A percentile compares a stretch with the other conserved stretches of the same genome.
Evolutionary conservation across 35 echinoderm and acorn worm genomes (phyloP).

Genomic region (Acanthaster planci): DNA sequence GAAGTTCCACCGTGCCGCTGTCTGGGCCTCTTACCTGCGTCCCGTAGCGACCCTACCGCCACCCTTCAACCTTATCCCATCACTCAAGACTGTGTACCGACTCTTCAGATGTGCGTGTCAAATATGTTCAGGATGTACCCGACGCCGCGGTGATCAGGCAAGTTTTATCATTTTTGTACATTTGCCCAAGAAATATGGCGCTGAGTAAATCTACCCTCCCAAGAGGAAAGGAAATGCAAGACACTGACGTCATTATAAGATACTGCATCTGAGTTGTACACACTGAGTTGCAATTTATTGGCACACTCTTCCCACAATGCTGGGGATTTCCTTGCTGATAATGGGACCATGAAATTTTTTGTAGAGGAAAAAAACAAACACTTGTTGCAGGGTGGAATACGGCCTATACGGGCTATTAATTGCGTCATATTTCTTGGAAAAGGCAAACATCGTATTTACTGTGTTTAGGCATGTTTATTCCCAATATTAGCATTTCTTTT

Average conservation of each 20-base stretch:
- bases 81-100: background rate
- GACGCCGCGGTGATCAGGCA: background rate
- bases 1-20: slow-evolving; percentile 77
- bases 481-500: background rate
- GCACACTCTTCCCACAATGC: too few species aligned
- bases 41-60: slow-evolving; percentile 72
- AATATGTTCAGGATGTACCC: background rate
- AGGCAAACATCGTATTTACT: background rate
- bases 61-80: slow-evolving; percentile 82
- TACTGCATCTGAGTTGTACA: too few species aligned
- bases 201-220: too few species aligned
- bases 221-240: too few species aligned
- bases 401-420: background rate
- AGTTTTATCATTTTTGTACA: background rate
- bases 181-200: background rate
- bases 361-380: too few species aligned
- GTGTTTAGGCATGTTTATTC: background rate
- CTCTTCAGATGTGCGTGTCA: background rate
- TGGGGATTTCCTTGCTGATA: too few species aligned
- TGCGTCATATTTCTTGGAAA: background rate
- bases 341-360: too few species aligned
- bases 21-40: slow-evolving; percentile 79
- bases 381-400: background rate
- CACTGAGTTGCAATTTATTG: too few species aligned
- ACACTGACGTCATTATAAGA: too few species aligned